Base-by-base conservation (phyloP, 2,797 vertebrate species). In the Sebastes itinus region DNA sequence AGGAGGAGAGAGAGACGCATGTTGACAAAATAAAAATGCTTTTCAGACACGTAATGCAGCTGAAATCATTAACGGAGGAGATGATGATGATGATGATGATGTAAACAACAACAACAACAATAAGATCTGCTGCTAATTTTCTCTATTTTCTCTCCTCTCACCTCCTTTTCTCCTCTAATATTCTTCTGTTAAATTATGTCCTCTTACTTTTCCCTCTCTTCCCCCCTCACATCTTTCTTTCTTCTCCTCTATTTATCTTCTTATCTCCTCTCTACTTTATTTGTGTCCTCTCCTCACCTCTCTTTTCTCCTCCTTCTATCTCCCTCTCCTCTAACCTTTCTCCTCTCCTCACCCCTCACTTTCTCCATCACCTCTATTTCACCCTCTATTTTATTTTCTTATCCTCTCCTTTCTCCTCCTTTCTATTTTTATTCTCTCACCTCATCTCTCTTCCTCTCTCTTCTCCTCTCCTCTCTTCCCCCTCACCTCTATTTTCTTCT, bases 1-100 rank as follows among this genome's bases (percentile, higher is more conserved):
- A 58, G 38, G 56, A 72, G 18, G 77, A 71, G 75, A 3, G 55
- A 30, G 67, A 71, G 63, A 54, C 1, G 13, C 46, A 18, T 16
- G 55, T 23, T 61, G 72, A 46, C 11, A 18, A 62, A 72, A 74
- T 64, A 89, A 92, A 91, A 69, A 87, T 82, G 78, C 56, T 84
- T 91, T 11, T 2, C 42, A 78, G 71, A 87, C 65, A 74, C 73
- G 76, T 75, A 66, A 86, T 63, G 32, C 74, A 64, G 73, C 35
- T 27, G 79, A 79, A 84, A 35, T 78, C 12, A 22, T 59, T 74
- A 35, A 22, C 33, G 58, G 71, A 22, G 12, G 28, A 54, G 58
- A 28, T 14, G 27, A 46, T 42, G 13, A 35, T 42, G 58, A 28
- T 14, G 27, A 46, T 42, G 13, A 35, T 42, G 38, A 13, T 38